Base-by-base conservation (phyloP, 2,113 vertebrate species). In the Paedocypris sp. region DNA sequence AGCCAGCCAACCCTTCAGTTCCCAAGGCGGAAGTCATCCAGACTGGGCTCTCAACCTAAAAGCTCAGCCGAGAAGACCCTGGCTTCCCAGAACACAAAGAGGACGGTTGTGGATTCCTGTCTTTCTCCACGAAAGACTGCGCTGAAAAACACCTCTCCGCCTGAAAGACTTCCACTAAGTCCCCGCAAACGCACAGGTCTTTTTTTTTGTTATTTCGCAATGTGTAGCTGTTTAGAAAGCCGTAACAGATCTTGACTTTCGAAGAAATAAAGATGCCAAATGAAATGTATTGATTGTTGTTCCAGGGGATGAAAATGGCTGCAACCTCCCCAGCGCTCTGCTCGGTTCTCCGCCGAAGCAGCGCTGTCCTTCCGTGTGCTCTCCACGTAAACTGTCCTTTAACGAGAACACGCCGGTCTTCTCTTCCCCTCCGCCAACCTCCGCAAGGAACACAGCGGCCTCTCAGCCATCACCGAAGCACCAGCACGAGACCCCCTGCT, bases 101-200 rank as follows among this genome's bases (percentile, higher is more conserved):
- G 11, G 1, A 52, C 11, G 7, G n/a, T 49, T 4, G 4, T 6
- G 0, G 1, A 29, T 2, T 1, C 4, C 2, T 59, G 72, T 1
- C 60, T 58, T 1, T 60, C 51, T 45, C 50, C 42, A 1, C 1
- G 26, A 5, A 60, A 28, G 3, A 19, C 6, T 2, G 9, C 31
- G 10, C 3, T 45, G 7, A 69, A 49, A 18, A 35, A 15, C 20
- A 8, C 45, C 38, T 23, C 53, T 3, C 36, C 25, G 15, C 50
- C 65, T 8, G 46, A 43, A 3, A 64, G 82, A 2, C 56, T 89
- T 11, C 92, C 92, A 0, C 80, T 98, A 39, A 97, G 93, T 62
- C 93, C 94, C 18, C 74, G 90, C 1, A 97, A 98, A 54, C 93
- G 94, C 18, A 85, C 90, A 42, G 90, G 93, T 97, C 3, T 18